These are phyloP conservation scores for Phoebastria nigripes DNA, from an alignment of 2,797 vertebrate genomes.

Conservation along the genomic window DNA sequence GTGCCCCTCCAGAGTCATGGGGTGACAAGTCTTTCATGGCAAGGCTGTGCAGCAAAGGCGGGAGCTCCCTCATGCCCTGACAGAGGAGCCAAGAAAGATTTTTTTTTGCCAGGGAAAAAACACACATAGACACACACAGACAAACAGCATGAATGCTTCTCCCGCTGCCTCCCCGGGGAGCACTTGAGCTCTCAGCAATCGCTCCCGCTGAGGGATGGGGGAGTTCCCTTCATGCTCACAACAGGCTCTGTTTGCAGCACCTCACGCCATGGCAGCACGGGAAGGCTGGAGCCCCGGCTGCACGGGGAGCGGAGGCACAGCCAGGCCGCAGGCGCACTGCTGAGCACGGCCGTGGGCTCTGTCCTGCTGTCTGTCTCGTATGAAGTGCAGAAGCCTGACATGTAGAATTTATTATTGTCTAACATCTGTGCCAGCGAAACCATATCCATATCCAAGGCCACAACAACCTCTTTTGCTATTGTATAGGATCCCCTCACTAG, in stretches of 20 bases:
- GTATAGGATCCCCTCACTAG: neutral
- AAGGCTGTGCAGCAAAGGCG: neutral
- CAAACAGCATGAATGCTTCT: neutral
- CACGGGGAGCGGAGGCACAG: neutral
- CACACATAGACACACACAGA: neutral
- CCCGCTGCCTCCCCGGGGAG: neutral
- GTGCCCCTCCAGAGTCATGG: neutral
- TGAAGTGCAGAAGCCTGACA: neutral
- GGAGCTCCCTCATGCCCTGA: neutral
- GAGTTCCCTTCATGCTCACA: fast-evolving
- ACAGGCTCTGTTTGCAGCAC: neutral
- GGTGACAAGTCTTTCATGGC: neutral
- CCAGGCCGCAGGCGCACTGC: fast-evolving
- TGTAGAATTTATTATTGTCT: neutral
- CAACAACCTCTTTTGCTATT: neutral
- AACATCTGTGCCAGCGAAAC: neutral
- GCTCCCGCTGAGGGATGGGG: neutral
- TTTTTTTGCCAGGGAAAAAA: neutral
- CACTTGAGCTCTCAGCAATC: neutral
- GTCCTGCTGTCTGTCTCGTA: neutral
- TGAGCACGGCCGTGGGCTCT: neutral
- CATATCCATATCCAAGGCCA: neutral
- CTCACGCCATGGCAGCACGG: fast-evolving
- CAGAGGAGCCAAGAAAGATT: neutral
- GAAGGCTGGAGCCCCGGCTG: neutral